phyloP scores from a whole-genome alignment of 2,888 invertebrate species.

The Dicranocentrus wangi region DNA sequence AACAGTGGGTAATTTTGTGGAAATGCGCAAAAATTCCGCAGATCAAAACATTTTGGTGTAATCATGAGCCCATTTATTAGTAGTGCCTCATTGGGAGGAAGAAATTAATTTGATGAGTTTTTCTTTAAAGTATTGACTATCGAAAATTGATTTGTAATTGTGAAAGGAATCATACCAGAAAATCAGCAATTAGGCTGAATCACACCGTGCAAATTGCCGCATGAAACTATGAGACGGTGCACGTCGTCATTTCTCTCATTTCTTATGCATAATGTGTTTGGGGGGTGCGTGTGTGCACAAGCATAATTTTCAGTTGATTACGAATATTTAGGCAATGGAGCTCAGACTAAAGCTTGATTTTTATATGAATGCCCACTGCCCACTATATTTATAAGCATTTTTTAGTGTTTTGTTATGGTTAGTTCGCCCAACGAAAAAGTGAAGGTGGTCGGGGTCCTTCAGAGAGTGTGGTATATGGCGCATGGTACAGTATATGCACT shows the following conservation, averaged over 20 bases:
- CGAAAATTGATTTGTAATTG: constrained; percentile 16
- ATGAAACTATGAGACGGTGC: neutral
- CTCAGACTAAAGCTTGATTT: constrained; percentile 10
- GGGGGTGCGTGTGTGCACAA: neutral
- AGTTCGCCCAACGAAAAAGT: neutral
- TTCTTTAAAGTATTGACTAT: neutral
- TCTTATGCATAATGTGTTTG: neutral
- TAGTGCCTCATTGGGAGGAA: too few species aligned
- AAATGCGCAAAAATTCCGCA: neutral
- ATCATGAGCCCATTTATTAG: too few species aligned
- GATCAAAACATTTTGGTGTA: too few species aligned
- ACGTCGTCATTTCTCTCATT: neutral
- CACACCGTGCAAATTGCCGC: neutral
- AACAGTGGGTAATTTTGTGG: neutral
- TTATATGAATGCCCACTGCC: neutral
- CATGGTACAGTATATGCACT: neutral
- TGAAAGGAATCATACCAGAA: neutral
- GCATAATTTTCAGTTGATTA: neutral
- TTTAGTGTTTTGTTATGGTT: neutral
- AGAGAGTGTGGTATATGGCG: too few species aligned
- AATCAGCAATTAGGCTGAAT: constrained; percentile 5
- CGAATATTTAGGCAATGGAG: neutral
- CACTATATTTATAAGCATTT: neutral
- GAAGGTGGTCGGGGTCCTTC: constrained; percentile 25
- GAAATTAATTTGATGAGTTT: neutral